Conservation (phyloP, 2,113 vertebrate species). For the Channa argus region DNA sequence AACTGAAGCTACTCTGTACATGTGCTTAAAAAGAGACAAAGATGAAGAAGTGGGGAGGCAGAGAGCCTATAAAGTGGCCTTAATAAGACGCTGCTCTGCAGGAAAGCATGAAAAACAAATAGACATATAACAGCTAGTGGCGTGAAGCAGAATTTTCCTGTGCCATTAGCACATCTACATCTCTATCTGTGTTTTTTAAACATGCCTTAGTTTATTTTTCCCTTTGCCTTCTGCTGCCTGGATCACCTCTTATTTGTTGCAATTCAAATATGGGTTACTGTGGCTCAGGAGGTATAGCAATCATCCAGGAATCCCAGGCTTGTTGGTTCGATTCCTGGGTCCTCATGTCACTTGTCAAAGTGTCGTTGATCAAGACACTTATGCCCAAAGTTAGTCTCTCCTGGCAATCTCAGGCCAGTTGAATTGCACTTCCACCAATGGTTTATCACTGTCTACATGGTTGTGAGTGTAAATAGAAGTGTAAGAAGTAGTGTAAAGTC, state of each 20-base stretch:
- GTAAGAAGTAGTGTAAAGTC: too few species aligned
- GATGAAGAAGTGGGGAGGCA: constrained; percentile 34
- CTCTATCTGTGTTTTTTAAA: constrained; percentile 3
- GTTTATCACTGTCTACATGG: too few species aligned
- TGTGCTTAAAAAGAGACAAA: constrained; percentile 12
- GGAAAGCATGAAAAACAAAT: constrained; percentile 69
- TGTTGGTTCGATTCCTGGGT: too few species aligned
- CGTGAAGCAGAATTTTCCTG: constrained; percentile 34
- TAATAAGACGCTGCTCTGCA: constrained; percentile 57
- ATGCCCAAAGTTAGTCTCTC: too few species aligned
- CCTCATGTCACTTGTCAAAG: too few species aligned
- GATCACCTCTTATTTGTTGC: background rate
- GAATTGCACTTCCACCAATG: too few species aligned
- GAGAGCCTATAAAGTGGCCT: constrained; percentile 44
- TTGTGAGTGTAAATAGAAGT: too few species aligned
- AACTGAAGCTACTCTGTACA: constrained; percentile 28
- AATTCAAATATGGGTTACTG: too few species aligned
- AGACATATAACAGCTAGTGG: constrained; percentile 59
- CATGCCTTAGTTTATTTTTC: background rate
- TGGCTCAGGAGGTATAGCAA: too few species aligned
- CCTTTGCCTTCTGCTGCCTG: background rate
- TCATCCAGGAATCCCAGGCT: too few species aligned
- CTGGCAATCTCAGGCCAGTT: too few species aligned
- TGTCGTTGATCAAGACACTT: too few species aligned
- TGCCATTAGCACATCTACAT: constrained; percentile 51